Base-by-base conservation (phyloP, 2,888 invertebrate species). In the Cryptocheilus praepositus region DNA sequence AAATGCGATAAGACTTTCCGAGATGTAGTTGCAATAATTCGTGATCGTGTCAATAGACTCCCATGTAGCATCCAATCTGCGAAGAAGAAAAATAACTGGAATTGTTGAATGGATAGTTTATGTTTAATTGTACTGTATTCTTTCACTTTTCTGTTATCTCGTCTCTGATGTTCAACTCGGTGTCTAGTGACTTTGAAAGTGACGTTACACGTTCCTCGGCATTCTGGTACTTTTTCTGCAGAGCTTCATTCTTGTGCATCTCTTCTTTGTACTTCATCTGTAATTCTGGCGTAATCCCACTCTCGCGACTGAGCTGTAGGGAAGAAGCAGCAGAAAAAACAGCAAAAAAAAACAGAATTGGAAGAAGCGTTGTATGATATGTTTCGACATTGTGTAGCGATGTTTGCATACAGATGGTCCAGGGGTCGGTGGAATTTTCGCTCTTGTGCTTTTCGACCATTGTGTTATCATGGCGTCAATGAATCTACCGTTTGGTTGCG, bases 11-110 rank as follows among this genome's bases (percentile, higher is more conserved):
- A 82, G 43, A 19, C 70, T 78, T 16, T 82, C 79, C 0, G 67
- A 77, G 43, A 82, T 70, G 54, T 76, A 79, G 57, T 77, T 72
- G 13, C 71, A 76, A 59, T 83, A 80, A 16, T 80, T 77, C 11
- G 74, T 74, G 61, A 83, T 74, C 2, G 67, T 67, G 15, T 71
- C 56, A 4, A 72, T 78, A 22, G 82, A 66, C 56, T 77, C 70
- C 65, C 73, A 79, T 11, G 76, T 78, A 13, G 68, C 45, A n/a
- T 69, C 71, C 57, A 81, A 57, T 57, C 83, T 83, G 45, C 36
- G 55, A 21, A 7, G 51, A 46, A 5, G 15, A 45, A 58, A 7
- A 7, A 55, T n/a, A n/a, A n/a, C n/a, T n/a, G n/a, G n/a, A n/a
- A n/a, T n/a, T n/a, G 8, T 43, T 43, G 22, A 36, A 15, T 11